A percentile compares a stretch with the other conserved stretches of the same genome.
Evolutionary conservation across 2,888 invertebrate genomes (phyloP).

Genomic region (Diachrysia chrysitis): DNA sequence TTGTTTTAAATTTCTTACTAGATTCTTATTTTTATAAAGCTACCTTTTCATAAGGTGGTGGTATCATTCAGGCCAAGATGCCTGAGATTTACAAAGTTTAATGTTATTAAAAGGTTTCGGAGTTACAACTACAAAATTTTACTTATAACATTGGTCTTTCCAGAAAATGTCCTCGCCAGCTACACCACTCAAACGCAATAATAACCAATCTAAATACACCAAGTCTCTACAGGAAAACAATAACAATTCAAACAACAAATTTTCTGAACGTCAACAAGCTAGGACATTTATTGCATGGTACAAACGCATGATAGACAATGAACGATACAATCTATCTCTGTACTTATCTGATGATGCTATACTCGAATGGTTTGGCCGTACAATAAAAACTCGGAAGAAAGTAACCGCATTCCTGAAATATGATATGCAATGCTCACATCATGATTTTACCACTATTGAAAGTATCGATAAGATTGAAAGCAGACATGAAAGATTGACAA

Average conservation of each 20-base stretch:
- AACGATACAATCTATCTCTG: slow-evolving; percentile 82
- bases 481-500: slow-evolving; percentile 69
- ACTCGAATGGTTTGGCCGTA: slow-evolving; percentile 91
- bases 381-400: slow-evolving; percentile 89
- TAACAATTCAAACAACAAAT: slow-evolving; percentile 68
- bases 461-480: slow-evolving; percentile 77
- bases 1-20: not conserved
- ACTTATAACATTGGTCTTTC: slow-evolving; percentile 25
- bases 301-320: slow-evolving; percentile 85
- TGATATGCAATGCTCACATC: slow-evolving; percentile 86
- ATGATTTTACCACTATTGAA: slow-evolving; percentile 84
- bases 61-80: not conserved
- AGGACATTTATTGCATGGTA: slow-evolving; percentile 84
- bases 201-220: slow-evolving; percentile 51
- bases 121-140: not conserved
- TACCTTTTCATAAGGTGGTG: not conserved
- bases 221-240: slow-evolving; percentile 68
- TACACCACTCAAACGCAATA: slow-evolving; percentile 63
- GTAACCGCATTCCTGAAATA: slow-evolving; percentile 88
- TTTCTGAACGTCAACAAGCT: slow-evolving; percentile 73
- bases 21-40: not conserved
- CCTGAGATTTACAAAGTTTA: not conserved
- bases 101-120: not conserved
- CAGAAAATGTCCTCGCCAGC: slow-evolving; percentile 76
- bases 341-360: slow-evolving; percentile 87